Evolutionary conservation across 2,797 vertebrate genomes (phyloP).

Genomic region (Carapus acus): DNA sequence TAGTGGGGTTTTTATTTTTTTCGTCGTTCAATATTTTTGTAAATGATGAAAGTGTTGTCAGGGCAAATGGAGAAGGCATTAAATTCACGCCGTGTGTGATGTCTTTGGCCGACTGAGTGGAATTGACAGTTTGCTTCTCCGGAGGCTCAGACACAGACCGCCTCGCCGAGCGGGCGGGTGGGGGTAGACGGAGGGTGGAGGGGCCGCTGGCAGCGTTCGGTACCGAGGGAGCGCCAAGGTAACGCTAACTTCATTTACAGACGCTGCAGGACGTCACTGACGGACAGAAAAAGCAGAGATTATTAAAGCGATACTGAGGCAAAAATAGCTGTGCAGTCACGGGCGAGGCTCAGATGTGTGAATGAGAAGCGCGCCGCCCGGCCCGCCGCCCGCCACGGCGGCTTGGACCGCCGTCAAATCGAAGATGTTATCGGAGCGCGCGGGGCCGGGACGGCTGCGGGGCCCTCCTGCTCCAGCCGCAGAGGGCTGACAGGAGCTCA

Average conservation of each 20-base stretch:
- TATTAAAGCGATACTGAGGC: slow-evolving; percentile 36
- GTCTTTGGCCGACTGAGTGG: slow-evolving; percentile 52
- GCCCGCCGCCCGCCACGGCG: slow-evolving; percentile 18
- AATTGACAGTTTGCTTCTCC: slow-evolving; percentile 55
- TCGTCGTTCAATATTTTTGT: slow-evolving; percentile 26
- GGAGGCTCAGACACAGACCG: slow-evolving; percentile 30
- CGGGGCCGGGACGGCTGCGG: background rate
- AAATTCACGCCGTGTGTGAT: slow-evolving; percentile 47
- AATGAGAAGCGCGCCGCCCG: slow-evolving; percentile 5
- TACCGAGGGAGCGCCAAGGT: slow-evolving; percentile 47
- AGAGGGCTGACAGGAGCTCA: too few species aligned
- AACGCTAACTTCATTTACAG: slow-evolving; percentile 70
- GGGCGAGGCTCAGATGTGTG: slow-evolving; percentile 3
- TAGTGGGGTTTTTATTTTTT: slow-evolving; percentile 26
- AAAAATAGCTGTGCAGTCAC: slow-evolving; percentile 19
- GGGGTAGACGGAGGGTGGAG: slow-evolving; percentile 41
- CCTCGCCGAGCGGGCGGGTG: slow-evolving; percentile 26
- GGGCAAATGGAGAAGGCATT: slow-evolving; percentile 48
- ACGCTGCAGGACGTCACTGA: slow-evolving; percentile 31
- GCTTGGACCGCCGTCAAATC: slow-evolving; percentile 24
- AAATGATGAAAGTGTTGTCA: slow-evolving; percentile 53
- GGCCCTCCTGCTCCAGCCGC: too few species aligned
- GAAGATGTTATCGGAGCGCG: slow-evolving; percentile 18
- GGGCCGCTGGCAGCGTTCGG: slow-evolving; percentile 48
- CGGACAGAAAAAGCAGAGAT: slow-evolving; percentile 53